Percentiles rank a stretch among this genome's conserved stretches.
These are phyloP conservation scores for Amblyopsis hoosieri DNA, from an alignment of 2,797 vertebrate species.

Conservation along the genomic window DNA sequence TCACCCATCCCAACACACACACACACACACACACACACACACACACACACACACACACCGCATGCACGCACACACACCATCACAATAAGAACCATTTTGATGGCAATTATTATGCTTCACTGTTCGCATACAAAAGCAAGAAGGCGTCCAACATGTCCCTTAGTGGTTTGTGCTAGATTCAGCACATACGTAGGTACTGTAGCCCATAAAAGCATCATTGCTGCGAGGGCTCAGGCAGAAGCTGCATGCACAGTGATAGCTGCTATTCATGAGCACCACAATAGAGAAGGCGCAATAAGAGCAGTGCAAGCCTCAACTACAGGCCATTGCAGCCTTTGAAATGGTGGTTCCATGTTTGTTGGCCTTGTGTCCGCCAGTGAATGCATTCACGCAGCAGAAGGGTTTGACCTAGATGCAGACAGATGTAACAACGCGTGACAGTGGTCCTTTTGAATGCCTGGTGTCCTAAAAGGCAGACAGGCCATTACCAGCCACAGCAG, in stretches of 20 bases:
- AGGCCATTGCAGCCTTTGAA: constrained; percentile 55
- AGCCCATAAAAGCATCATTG: constrained; percentile 17
- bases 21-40: constrained; percentile 9
- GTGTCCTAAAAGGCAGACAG: constrained; percentile 62
- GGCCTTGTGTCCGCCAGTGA: constrained; percentile 45
- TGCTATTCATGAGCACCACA: background rate
- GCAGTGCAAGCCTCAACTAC: constrained; percentile 47
- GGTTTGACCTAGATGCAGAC: constrained; percentile 74
- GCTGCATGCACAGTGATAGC: constrained; percentile 32
- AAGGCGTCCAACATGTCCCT: constrained; percentile 45
- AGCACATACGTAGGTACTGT: constrained; percentile 24
- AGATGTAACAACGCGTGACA: constrained; percentile 72
- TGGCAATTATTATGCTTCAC: constrained; percentile 47
- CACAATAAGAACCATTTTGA: constrained; percentile 27
- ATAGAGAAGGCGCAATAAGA: constrained; percentile 50
- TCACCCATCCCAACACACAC: constrained; percentile 12
- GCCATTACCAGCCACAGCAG: constrained; percentile 47
- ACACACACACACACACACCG: constrained; percentile 17
- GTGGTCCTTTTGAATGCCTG: constrained; percentile 73
- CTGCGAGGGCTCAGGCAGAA: constrained; percentile 28
- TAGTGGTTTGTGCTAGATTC: constrained; percentile 44
- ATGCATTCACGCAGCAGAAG: constrained; percentile 64
- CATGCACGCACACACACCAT: constrained; percentile 1
- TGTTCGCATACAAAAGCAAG: constrained; percentile 50
- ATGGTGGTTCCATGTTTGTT: constrained; percentile 28